Evolutionary conservation across 1,140 invertebrate genomes (phyloP).

Genomic region (Drosophila gunungcola): DNA sequence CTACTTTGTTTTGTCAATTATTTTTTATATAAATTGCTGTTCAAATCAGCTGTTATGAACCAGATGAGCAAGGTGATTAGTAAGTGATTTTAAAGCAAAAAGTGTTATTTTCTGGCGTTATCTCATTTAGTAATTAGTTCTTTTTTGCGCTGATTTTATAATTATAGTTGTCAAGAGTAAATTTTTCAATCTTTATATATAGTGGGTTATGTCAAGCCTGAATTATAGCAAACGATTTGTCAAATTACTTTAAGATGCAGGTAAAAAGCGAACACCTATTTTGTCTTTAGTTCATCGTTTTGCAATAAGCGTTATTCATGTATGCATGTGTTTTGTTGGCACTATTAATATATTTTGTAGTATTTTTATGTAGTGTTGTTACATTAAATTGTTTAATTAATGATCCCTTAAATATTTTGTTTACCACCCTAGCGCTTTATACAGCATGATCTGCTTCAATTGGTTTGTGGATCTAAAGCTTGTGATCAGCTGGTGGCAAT

Average conservation of each 20-base stretch:
- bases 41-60: neutral
- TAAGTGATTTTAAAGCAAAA: neutral
- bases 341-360: neutral
- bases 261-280: no score
- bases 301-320: no score
- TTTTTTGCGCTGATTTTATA: neutral
- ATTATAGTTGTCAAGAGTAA: neutral
- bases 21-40: slow-evolving; percentile 13
- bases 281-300: no score
- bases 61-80: slow-evolving; percentile 4
- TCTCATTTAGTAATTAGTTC: neutral
- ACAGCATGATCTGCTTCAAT: neutral
- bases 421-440: neutral
- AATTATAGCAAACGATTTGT: no score
- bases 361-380: neutral
- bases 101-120: neutral
- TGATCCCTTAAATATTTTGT: no score
- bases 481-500: slow-evolving; percentile 23
- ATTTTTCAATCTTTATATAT: no score
- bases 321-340: no score
- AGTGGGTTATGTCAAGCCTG: no score
- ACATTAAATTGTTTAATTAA: neutral
- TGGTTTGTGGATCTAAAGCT: slow-evolving; percentile 33
- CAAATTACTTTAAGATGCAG: no score
- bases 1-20: slow-evolving; percentile 22